Conservation (phyloP, 1,140 invertebrate species). For the Bombus turneri region DNA sequence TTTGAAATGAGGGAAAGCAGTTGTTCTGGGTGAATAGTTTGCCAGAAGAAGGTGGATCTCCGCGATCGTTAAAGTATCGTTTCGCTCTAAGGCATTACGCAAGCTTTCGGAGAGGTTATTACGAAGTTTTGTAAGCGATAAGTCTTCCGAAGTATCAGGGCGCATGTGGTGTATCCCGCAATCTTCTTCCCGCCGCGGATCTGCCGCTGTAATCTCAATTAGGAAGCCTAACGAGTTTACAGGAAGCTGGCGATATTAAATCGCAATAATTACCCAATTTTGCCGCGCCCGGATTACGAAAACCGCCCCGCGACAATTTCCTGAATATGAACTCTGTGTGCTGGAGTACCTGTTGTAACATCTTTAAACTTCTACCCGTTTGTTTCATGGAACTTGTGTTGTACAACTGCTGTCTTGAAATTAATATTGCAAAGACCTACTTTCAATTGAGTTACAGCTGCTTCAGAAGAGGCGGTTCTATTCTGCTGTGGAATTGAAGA, state of each 20-base stretch:
- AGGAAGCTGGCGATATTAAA: conserved; percentile 51
- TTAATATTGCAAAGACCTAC: not conserved
- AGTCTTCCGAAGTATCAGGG: conserved; percentile 44
- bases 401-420: not conserved
- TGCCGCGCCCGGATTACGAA: conserved; percentile 34
- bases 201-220: conserved; percentile 53
- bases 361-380: not conserved
- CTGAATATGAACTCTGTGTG: conserved; percentile 22
- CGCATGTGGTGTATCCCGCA: conserved; percentile 50
- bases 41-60: conserved; percentile 2
- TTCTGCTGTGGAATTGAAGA: not conserved
- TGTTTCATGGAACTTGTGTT: not conserved
- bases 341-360: not conserved
- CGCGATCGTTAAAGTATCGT: conserved; percentile 50
- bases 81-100: conserved; percentile 43
- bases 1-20: not conserved
- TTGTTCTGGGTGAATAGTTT: not conserved
- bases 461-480: not conserved
- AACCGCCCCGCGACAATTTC: conserved; percentile 33
- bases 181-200: conserved; percentile 41
- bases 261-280: conserved; percentile 49
- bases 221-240: conserved; percentile 54
- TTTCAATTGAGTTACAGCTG: not conserved
- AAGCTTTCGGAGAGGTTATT: conserved; percentile 49
- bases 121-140: conserved; percentile 54